Conservation (phyloP, 2,113 vertebrate species). For the Octodon degus region DNA sequence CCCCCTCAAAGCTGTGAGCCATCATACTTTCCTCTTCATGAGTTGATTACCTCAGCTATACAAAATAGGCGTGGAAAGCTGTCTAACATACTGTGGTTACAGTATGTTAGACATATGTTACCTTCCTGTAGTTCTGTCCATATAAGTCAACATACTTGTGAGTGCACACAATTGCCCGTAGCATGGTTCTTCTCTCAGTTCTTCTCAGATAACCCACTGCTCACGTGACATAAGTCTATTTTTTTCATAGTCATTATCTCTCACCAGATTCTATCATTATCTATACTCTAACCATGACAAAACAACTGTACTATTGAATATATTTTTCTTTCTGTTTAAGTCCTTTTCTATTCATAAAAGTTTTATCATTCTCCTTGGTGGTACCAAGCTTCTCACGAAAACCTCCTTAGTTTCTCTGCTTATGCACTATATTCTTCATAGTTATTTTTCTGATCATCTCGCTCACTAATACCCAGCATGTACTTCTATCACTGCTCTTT, state of each 20-base stretch:
- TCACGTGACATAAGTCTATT: neutral
- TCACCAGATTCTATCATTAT: neutral
- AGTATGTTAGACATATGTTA: too few relatives aligned
- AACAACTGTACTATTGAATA: neutral
- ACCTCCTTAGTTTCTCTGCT: neutral
- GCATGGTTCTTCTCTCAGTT: neutral
- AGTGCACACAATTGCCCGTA: neutral
- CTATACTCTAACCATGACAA: neutral
- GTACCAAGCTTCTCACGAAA: neutral
- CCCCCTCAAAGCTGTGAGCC: neutral
- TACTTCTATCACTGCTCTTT: neutral
- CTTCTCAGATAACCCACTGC: neutral
- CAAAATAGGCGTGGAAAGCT: neutral
- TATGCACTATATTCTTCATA: neutral
- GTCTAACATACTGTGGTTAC: rapidly evolving
- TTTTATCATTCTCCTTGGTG: neutral
- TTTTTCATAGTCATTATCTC: neutral
- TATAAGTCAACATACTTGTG: neutral
- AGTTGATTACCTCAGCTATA: neutral
- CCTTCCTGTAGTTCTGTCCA: neutral
- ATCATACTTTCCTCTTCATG: neutral
- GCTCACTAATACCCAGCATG: neutral
- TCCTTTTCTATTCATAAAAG: neutral
- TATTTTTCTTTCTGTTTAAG: neutral
- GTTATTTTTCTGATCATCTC: neutral